Base-by-base conservation (phyloP, 2,113 vertebrate genomes). In the Meleagris gallopavo region DNA sequence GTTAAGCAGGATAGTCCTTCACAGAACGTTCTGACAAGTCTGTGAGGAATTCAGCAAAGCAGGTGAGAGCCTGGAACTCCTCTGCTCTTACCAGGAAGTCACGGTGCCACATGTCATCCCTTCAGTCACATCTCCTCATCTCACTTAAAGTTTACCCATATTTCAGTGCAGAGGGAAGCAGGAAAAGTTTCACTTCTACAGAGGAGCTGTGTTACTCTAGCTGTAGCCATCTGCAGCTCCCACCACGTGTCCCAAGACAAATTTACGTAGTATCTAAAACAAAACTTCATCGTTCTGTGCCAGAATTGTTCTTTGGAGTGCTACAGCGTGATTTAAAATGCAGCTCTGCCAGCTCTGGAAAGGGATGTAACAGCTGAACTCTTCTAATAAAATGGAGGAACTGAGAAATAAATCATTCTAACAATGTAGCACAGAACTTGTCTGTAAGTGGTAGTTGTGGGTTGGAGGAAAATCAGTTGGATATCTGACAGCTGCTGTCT, bases 291-390 rank as follows among this genome's bases (percentile, higher is more conserved):
- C 15, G 13, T 65, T 62, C 30, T 50, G 36, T 55, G 72, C 1
- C 4, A 40, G 62, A 65, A 50, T 17, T 64, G 52, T 46, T 76
- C 27, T 38, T 30, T 11, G 67, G 58, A 76, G 24, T 7, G 22
- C 36, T 46, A 30, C 0, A 0, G 34, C 34, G 1, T 0, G 0
- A 54, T 65, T 55, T 5, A 21, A 22, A n/a, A 4, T 22, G 54
- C 46, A 16, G 57, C 0, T 45, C 78, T 81, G 71, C 55, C 70
- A 30, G 57, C 67, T 73, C 16, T 43, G 70, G 58, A 24, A 82
- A 65, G 43, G 43, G 36, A 13, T 13, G 3, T 16, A 41, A 1
- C 83, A 73, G 70, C 91, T 94, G 86, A 69, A 92, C 43, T 58
- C 29, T 30, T 72, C 40, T 65, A 40, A 36, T 46, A 62, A 43